Conservation (phyloP, 2,797 vertebrate genomes). For the Molossus alvarezi region DNA sequence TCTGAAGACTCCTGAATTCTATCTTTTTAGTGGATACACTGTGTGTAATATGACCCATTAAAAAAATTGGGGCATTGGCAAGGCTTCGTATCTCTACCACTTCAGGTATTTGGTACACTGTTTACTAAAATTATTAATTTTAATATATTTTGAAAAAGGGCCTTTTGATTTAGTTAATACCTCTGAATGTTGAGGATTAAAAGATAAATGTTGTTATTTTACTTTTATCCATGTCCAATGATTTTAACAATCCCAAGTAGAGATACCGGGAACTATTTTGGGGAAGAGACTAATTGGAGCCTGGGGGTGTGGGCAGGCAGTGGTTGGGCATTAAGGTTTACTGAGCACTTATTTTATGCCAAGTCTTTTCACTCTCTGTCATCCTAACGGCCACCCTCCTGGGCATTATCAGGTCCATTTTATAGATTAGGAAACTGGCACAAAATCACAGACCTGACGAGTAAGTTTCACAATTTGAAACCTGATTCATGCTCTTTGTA, state of each 20-base stretch:
- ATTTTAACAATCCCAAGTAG: background rate
- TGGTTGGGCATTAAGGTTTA: background rate
- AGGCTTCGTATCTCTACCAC: background rate
- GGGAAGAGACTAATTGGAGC: background rate
- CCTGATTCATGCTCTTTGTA: background rate
- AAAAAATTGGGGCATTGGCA: background rate
- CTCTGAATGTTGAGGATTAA: constrained; percentile 13
- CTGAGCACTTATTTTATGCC: constrained; percentile 22
- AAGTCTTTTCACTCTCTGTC: background rate
- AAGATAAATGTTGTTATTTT: background rate
- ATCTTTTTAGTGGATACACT: background rate
- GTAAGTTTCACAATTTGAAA: background rate
- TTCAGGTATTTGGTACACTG: background rate
- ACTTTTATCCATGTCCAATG: background rate
- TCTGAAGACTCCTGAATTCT: background rate
- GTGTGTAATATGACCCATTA: background rate
- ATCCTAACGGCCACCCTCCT: background rate
- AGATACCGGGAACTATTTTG: background rate
- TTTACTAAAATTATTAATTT: constrained; percentile 38
- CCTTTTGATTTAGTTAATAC: background rate
- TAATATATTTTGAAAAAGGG: background rate
- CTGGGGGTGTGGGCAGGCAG: background rate
- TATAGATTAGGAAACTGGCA: background rate
- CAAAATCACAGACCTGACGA: background rate
- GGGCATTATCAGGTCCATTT: constrained; percentile 3